Evolutionary conservation across 2,797 vertebrate species (phyloP).

Genomic region (Coilia nasus): DNA sequence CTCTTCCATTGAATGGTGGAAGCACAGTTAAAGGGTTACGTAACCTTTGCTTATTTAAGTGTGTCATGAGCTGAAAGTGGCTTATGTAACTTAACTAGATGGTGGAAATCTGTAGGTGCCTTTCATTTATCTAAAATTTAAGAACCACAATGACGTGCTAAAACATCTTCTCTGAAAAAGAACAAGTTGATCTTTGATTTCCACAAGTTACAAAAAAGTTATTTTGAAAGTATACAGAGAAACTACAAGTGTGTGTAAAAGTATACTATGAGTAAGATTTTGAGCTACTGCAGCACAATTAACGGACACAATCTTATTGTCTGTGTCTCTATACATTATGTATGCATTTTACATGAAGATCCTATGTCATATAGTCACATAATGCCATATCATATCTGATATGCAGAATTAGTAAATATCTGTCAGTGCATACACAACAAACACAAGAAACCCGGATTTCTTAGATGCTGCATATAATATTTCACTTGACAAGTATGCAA

Average conservation of each 20-base stretch:
- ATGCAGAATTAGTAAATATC: slow-evolving; percentile 8
- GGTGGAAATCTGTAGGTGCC: slow-evolving; percentile 69
- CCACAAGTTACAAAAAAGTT: slow-evolving; percentile 30
- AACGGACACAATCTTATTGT: background rate
- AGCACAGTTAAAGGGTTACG: slow-evolving; percentile 73
- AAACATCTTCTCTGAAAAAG: slow-evolving; percentile 55
- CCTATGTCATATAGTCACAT: background rate
- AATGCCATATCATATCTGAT: background rate
- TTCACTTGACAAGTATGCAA: background rate
- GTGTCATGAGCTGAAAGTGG: slow-evolving; percentile 75
- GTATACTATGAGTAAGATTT: background rate
- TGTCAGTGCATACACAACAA: background rate
- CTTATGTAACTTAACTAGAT: slow-evolving; percentile 80
- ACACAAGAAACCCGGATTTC: slow-evolving; percentile 6
- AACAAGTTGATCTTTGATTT: slow-evolving; percentile 55
- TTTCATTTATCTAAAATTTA: slow-evolving; percentile 68
- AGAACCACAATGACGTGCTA: slow-evolving; percentile 61
- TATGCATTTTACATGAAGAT: background rate
- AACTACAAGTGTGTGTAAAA: no score
- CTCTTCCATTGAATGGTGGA: slow-evolving; percentile 67
- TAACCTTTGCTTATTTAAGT: slow-evolving; percentile 80
- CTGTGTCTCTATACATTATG: background rate
- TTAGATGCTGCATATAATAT: background rate
- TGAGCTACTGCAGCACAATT: background rate
- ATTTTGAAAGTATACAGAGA: background rate